A percentile compares a stretch with the other conserved stretches of the same genome.
These are phyloP conservation scores for Drosophila sulfurigaster DNA, from an alignment of 1,140 invertebrate species.

Conservation along the genomic window DNA sequence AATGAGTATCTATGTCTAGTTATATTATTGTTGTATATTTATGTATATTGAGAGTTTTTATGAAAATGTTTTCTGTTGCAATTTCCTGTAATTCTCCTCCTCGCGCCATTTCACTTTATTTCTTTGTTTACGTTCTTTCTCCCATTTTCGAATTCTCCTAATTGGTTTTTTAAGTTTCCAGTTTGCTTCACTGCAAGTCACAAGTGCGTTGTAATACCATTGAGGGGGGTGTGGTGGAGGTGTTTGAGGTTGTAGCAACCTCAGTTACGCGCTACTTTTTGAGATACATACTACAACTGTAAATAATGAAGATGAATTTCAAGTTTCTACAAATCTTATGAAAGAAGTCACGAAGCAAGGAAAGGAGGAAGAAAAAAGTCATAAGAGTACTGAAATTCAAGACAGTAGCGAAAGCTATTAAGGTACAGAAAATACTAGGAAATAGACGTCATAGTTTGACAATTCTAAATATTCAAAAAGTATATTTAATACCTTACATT, in stretches of 20 bases:
- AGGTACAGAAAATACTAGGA: too few relatives aligned
- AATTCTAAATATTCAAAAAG: too few relatives aligned
- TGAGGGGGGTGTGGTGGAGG: background rate
- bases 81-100: constrained; percentile 15
- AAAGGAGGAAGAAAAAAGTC: too few relatives aligned
- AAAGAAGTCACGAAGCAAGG: too few relatives aligned
- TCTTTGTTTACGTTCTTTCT: constrained; percentile 18
- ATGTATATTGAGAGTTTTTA: constrained; percentile 5
- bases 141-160: constrained; percentile 49
- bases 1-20: constrained; percentile 1
- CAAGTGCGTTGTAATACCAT: constrained; percentile 32
- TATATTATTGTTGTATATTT: constrained; percentile 2
- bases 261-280: background rate
- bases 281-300: too few relatives aligned
- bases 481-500: too few relatives aligned
- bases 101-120: constrained; percentile 11
- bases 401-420: too few relatives aligned
- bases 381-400: too few relatives aligned
- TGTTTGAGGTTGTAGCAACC: background rate
- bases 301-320: too few relatives aligned
- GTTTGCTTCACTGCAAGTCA: constrained; percentile 4
- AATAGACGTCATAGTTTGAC: too few relatives aligned
- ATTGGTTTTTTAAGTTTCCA: constrained; percentile 49
- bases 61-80: constrained; percentile 26
- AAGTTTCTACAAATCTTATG: too few relatives aligned